These are phyloP conservation scores for Melinaea menophilus DNA, from an alignment of 2,888 invertebrate genomes.

Conservation along the genomic window DNA sequence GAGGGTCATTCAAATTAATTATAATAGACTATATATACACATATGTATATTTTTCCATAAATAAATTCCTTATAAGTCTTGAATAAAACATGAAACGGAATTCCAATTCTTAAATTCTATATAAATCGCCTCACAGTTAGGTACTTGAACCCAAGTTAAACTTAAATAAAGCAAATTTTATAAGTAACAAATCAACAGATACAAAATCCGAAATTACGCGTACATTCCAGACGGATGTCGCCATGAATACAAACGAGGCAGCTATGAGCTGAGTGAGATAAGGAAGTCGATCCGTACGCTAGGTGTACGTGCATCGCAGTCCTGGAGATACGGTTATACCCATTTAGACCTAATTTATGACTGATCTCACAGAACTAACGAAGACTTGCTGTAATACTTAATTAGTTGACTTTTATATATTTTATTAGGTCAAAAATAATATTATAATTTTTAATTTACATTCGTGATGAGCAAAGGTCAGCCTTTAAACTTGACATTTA, in stretches of 20 bases:
- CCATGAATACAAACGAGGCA: slow-evolving; percentile 49
- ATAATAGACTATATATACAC: not conserved
- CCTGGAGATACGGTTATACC: slow-evolving; percentile 28
- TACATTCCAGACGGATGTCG: slow-evolving; percentile 45
- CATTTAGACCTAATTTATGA: slow-evolving; percentile 23
- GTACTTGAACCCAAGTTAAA: not conserved
- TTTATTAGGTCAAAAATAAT: too few species aligned
- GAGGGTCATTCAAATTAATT: not conserved
- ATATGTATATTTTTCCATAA: not conserved
- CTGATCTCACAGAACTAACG: slow-evolving; percentile 10
- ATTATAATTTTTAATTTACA: too few species aligned
- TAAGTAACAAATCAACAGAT: slow-evolving; percentile 36
- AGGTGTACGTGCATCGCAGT: slow-evolving; percentile 45
- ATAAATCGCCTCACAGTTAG: not conserved
- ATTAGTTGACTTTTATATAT: not conserved
- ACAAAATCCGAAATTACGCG: slow-evolving; percentile 52
- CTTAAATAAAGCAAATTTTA: slow-evolving; percentile 16
- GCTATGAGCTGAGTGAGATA: slow-evolving; percentile 39
- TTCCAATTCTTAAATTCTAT: slow-evolving; percentile 3
- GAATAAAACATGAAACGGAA: slow-evolving; percentile 4
- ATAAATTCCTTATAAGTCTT: slow-evolving; percentile 2
- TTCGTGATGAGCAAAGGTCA: too few species aligned
- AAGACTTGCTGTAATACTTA: not conserved
- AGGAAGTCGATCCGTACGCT: slow-evolving; percentile 50
- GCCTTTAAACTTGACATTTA: too few species aligned